Evolutionary conservation across 2,888 invertebrate species (phyloP).

Genomic region (Sicus ferrugineus): DNA sequence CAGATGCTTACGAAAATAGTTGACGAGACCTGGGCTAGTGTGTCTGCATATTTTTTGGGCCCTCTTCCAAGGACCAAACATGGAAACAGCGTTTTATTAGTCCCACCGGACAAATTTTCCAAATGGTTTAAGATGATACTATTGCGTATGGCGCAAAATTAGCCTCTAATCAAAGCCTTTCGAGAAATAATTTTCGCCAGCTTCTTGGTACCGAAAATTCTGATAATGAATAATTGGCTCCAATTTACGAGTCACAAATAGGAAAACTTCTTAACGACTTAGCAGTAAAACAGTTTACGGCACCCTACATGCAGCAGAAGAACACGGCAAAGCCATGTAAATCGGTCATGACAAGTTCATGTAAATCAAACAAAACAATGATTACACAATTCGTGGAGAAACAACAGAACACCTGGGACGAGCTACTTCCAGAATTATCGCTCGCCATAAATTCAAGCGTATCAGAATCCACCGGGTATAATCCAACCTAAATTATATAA

Average conservation of each 20-base stretch:
- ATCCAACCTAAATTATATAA: slow-evolving; percentile 10
- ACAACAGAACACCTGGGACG: slow-evolving; percentile 5
- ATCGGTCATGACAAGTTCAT: too few relatives aligned
- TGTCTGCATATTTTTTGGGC: slow-evolving; percentile 31
- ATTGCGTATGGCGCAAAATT: not conserved
- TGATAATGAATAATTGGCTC: not conserved
- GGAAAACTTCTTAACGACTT: not conserved
- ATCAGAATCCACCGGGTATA: slow-evolving; percentile 19
- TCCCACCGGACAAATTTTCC: slow-evolving; percentile 21
- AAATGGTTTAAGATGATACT: slow-evolving; percentile 21
- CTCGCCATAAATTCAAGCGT: slow-evolving; percentile 14
- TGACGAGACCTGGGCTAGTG: not conserved
- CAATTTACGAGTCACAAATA: not conserved
- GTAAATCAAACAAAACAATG: not conserved
- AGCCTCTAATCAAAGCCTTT: not conserved
- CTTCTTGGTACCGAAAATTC: not conserved
- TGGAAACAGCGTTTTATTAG: slow-evolving; percentile 26
- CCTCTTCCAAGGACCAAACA: slow-evolving; percentile 26
- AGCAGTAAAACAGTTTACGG: not conserved
- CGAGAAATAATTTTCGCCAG: not conserved
- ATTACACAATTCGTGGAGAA: not conserved
- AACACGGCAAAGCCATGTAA: not conserved
- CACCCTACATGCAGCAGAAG: not conserved
- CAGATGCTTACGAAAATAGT: slow-evolving; percentile 13
- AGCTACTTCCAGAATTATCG: slow-evolving; percentile 16